A percentile compares a stretch with the other conserved stretches of the same genome.
phyloP scores from a whole-genome alignment of 1,140 invertebrate genomes.

The Lutraria rhynchaena region DNA sequence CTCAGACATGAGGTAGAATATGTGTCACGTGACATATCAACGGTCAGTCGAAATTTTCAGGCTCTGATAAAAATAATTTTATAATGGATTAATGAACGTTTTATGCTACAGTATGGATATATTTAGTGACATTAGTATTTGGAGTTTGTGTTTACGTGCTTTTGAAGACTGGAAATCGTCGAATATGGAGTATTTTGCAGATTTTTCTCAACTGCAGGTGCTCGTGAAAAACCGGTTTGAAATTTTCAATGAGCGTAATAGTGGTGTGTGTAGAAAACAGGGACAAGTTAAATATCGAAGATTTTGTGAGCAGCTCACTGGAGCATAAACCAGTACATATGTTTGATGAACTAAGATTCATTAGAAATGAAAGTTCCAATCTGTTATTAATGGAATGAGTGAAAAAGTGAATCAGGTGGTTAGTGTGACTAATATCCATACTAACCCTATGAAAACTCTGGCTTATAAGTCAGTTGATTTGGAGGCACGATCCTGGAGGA shows the following conservation, averaged over 20 bases:
- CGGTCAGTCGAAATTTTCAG: too few species aligned
- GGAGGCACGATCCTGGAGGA: conserved; percentile 20
- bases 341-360: conserved; percentile 41
- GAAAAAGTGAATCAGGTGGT: conserved; percentile 21
- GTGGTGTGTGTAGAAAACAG: background rate
- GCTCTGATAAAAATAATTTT: too few species aligned
- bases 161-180: background rate
- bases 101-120: too few species aligned
- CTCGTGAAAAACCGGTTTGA: conserved; percentile 19
- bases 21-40: too few species aligned
- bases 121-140: too few species aligned
- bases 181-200: background rate
- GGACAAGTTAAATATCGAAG: background rate
- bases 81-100: too few species aligned
- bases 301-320: background rate
- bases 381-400: background rate
- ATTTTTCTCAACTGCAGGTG: background rate
- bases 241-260: conserved; percentile 7
- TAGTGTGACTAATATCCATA: conserved; percentile 19
- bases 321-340: conserved; percentile 16
- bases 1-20: too few species aligned
- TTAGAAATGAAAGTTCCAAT: conserved; percentile 26
- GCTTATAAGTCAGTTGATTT: conserved; percentile 42
- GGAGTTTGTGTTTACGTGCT: too few species aligned
- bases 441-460: conserved; percentile 1